Base-by-base conservation (phyloP, 2,113 vertebrate species). In the Ailurus styani region DNA sequence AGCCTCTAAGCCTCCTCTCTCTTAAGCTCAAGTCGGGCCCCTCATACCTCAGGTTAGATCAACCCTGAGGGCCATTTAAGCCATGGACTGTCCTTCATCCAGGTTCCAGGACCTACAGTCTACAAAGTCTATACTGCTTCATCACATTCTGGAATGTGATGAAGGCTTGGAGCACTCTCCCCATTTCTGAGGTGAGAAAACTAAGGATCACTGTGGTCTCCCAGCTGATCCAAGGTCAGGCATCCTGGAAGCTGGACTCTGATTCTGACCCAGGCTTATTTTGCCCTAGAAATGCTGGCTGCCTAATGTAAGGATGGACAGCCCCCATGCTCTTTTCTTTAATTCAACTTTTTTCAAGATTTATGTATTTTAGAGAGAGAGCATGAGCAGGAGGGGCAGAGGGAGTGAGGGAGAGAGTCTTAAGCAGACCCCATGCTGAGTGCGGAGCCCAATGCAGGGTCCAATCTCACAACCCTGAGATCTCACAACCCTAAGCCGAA, bases 121-220 rank as follows among this genome's bases (percentile, higher is more conserved):
- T 66, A 0, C 23, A 54, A 54, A 54, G 23, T 54, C 4, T 11
- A 6, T 6, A 0, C 37, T 31, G 4, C 21, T 93, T n/a, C 12
- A 20, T 15, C 66, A 45, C 3, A 79, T 15, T 21, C 42, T 34
- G 6, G 23, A 27, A n/a, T n/a, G n/a, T n/a, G n/a, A n/a, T n/a
- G n/a, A n/a, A 60, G 37, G 8, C 40, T 55, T 21, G 6, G 37
- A 55, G 57, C 50, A 27, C 2, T 18, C 27, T 18, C 27, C n/a
- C 2, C 25, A 21, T 75, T 73, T 77, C 57, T 21, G 13, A 78
- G 60, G 40, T 21, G 7, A 23, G 40, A 23, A 54, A 37, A 40
- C 25, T 31, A 6, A 54, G n/a, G 4, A 42, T n/a, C 1, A 7
- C 13, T 23, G 31, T 7, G 2, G 6, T 37, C 15, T 52, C 11